phyloP scores from a whole-genome alignment of 2,113 vertebrate species.

The Vanacampus margaritifer region DNA sequence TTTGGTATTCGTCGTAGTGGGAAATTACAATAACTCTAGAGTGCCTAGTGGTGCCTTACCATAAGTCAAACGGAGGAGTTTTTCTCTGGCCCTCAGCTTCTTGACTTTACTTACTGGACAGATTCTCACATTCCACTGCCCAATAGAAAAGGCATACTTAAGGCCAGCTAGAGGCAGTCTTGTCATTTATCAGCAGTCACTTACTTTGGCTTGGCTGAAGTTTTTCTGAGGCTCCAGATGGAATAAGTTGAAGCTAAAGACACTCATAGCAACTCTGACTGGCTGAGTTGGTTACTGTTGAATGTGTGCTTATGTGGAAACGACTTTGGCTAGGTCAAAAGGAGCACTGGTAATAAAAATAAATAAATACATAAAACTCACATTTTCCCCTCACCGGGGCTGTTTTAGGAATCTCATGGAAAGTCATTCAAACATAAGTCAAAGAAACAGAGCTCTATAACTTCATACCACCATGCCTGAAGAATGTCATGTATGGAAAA shows the following conservation, averaged over 20 bases:
- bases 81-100: slow-evolving; percentile 29
- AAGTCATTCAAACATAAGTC: neutral
- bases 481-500: too few species aligned
- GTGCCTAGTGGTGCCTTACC: too few species aligned
- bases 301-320: neutral
- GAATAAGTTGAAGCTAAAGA: slow-evolving; percentile 42
- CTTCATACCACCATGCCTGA: too few species aligned
- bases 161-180: slow-evolving; percentile 27
- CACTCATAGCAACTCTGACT: slow-evolving; percentile 13
- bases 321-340: neutral
- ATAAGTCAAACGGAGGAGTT: neutral
- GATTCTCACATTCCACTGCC: slow-evolving; percentile 11
- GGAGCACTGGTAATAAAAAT: too few species aligned
- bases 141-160: slow-evolving; percentile 16
- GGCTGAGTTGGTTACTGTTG: neutral
- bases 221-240: slow-evolving; percentile 9
- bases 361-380: too few species aligned
- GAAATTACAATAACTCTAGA: too few species aligned
- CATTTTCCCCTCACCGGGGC: too few species aligned
- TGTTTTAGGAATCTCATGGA: too few species aligned
- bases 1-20: too few species aligned
- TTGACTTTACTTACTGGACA: slow-evolving; percentile 16
- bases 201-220: slow-evolving; percentile 22
- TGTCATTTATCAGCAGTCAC: slow-evolving; percentile 22
- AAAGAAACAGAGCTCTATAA: neutral